Base-by-base conservation (phyloP, 2,113 vertebrate species). In the Aramus guarauna region DNA sequence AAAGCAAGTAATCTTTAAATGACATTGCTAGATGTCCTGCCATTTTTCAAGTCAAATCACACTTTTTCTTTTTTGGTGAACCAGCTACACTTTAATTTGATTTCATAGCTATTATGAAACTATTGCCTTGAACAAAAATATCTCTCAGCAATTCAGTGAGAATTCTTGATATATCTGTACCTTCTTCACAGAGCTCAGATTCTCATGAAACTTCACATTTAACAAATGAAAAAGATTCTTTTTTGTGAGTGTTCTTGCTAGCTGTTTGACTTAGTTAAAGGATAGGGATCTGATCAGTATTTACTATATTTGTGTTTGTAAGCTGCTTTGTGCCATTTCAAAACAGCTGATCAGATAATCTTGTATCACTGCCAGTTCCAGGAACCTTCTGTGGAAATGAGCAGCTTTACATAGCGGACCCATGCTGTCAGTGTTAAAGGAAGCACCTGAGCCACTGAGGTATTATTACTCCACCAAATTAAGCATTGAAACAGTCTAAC, bases 301-400 rank as follows among this genome's bases (percentile, higher is more conserved):
- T 92, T 86, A 91, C 96, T 95, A 97, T 94, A 97, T 97, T 97
- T 94, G 90, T 76, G 71, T 62, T 50, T 79, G 43, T 97, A 97
- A 97, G 88, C 88, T 89, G 83, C 63, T 95, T 97, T 96, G 85
- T 78, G 79, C 96, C 97, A 96, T 94, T 97, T 96, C 76, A 73
- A 71, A 94, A 88, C 36, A 94, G 85, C 73, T 95, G 85, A 92
- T 93, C 93, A 92, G 76, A 76, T 84, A 93, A 95, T 85, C 81
- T 86, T 63, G 43, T 69, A 81, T 84, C 56, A 30, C 36, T 78
- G 45, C 41, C 62, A 94, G 52, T 67, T 76, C 55, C 47, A 66
- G 60, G 63, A 84, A 85, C 90, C 82, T 95, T 76, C 88, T 77
- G 62, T 64, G 53, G 83, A 95, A 64, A 53, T 60, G 80, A 89